Base-by-base conservation (phyloP, 1,140 invertebrate genomes). In the Drosophila auraria region DNA sequence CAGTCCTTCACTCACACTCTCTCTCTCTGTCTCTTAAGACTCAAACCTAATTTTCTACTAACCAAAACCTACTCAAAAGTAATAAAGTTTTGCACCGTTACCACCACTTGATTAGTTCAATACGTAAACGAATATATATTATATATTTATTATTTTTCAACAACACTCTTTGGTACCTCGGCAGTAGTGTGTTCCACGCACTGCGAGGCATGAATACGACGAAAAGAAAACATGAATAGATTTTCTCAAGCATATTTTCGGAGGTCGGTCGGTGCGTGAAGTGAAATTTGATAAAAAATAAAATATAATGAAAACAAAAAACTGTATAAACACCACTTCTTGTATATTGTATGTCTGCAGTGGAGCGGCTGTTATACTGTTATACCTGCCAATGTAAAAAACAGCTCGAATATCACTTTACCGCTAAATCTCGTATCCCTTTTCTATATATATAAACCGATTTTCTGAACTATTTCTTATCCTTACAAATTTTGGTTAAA, bases 191-290 rank as follows among this genome's bases (percentile, higher is more conserved):
- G 53, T 47, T 47, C 20, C 17, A 47, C 14, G 25, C 68, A 45
- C 44, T 47, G 50, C 30, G 64, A 72, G 38, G 56, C 53, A 74
- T 57, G 53, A 68, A 79, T 78, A 83, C 50, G 58, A 78, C 66
- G 75, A 80, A 87, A 56, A 79, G 76, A 77, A 82, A 69, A 89
- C 82, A 76, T 87, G 49, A 90, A 92, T 92, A 92, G 91, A 92
- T 90, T 91, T 92, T 92, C 91, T 92, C 91, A 91, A 92, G 91
- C 91, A 92, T 92, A 92, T 92, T 91, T 75, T 86, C 83, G 87
- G 89, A 92, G 84, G 86, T 89, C 91, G 91, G 90, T 91, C 84
- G 89, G 86, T 90, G 76, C 83, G 65, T 73, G 57, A 83, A 87
- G 70, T 71, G 59, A 33, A 64, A 65, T 57, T 58, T 56, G 8